phyloP scores from a whole-genome alignment of 1,140 invertebrate genomes.

The Aradophagus sp. region DNA sequence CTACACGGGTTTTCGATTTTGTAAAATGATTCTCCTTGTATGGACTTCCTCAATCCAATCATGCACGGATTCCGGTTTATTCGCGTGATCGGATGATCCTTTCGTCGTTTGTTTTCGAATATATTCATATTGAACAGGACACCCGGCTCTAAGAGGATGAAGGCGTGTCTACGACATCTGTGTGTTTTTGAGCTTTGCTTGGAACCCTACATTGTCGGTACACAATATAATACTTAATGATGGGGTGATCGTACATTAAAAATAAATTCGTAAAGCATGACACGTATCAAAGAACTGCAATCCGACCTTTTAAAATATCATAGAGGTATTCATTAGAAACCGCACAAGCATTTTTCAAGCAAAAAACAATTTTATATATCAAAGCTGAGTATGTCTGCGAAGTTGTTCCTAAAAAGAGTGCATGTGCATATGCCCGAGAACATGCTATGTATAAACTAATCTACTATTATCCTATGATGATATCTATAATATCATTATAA shows the following conservation, averaged over 20 bases:
- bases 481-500: no score
- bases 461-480: no score
- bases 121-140: constrained; percentile 46
- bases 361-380: constrained; percentile 37
- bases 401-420: not conserved
- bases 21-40: constrained; percentile 52
- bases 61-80: constrained; percentile 51
- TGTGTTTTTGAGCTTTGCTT: constrained; percentile 60
- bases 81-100: constrained; percentile 58
- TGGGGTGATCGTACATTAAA: constrained; percentile 63
- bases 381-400: constrained; percentile 9
- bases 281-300: constrained; percentile 62
- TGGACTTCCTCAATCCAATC: constrained; percentile 55
- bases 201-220: constrained; percentile 49
- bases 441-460: no score
- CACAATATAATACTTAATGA: constrained; percentile 69
- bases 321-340: constrained; percentile 54
- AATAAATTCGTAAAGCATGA: constrained; percentile 58
- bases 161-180: constrained; percentile 68
- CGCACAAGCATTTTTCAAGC: constrained; percentile 44
- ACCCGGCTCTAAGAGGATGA: constrained; percentile 63
- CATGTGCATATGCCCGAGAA: no score
- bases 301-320: constrained; percentile 50
- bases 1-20: constrained; percentile 28
- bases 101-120: constrained; percentile 54